Percentiles rank a stretch among this genome's conserved stretches.
These are phyloP conservation scores for Rhamphomyia laevipes DNA, from an alignment of 2,888 invertebrate genomes.

Conservation along the genomic window DNA sequence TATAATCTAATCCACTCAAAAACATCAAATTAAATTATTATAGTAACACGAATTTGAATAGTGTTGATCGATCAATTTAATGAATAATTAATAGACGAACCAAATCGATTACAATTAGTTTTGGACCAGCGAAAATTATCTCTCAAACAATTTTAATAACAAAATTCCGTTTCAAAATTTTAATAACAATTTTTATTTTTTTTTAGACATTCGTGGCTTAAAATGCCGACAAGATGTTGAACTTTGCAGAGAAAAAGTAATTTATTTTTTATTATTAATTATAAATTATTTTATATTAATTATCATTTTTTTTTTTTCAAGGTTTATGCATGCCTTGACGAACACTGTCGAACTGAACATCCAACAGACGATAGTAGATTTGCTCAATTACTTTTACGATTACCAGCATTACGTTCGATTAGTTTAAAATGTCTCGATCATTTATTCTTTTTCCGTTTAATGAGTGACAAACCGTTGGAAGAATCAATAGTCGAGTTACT, in stretches of 20 bases:
- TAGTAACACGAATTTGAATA: too few species aligned
- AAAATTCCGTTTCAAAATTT: too few species aligned
- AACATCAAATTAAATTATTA: too few species aligned
- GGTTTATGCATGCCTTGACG: slow-evolving; percentile 86
- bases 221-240: slow-evolving; percentile 73
- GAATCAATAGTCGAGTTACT: slow-evolving; percentile 74
- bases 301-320: slow-evolving; percentile 16
- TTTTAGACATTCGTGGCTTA: slow-evolving; percentile 76
- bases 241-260: slow-evolving; percentile 76
- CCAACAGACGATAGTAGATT: slow-evolving; percentile 89
- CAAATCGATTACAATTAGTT: too few species aligned
- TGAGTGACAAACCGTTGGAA: slow-evolving; percentile 77
- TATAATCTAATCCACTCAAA: too few species aligned
- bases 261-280: slow-evolving; percentile 13
- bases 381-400: slow-evolving; percentile 80
- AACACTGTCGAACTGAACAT: slow-evolving; percentile 80
- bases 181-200: background rate
- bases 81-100: too few species aligned
- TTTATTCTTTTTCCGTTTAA: slow-evolving; percentile 85
- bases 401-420: slow-evolving; percentile 82
- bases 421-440: slow-evolving; percentile 91
- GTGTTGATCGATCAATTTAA: too few species aligned
- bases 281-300: background rate
- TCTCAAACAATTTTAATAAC: too few species aligned
- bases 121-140: too few species aligned